phyloP scores from a whole-genome alignment of 2,797 vertebrate genomes.

The Rhynchonycteris naso region DNA sequence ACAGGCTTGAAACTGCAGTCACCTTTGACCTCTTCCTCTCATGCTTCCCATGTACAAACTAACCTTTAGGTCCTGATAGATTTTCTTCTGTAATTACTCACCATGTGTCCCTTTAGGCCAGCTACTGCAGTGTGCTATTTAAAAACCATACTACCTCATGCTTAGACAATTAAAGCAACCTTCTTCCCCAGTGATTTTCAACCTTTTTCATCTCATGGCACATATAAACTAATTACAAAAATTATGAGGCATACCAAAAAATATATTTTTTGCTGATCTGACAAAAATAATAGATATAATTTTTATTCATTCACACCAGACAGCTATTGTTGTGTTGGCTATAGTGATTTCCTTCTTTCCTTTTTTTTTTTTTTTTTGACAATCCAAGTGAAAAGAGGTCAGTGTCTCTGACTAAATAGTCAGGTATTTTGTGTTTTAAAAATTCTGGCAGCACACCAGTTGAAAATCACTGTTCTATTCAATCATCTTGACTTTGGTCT shows the following conservation, averaged over 20 bases:
- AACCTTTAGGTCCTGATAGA: constrained; percentile 45
- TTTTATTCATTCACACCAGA: not conserved
- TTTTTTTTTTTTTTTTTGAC: not conserved
- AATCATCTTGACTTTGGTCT: not conserved
- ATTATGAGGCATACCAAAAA: not conserved
- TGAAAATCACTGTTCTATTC: not conserved
- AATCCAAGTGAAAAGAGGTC: not conserved
- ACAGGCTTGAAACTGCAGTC: constrained; percentile 38
- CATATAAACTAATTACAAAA: not conserved
- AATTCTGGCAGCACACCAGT: not conserved
- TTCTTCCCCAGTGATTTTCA: not conserved
- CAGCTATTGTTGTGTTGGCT: not conserved
- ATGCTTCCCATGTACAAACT: not conserved
- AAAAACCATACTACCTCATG: not conserved
- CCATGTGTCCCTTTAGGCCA: not conserved
- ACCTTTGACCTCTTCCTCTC: constrained; percentile 47
- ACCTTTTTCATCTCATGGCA: not conserved
- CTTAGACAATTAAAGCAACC: not conserved
- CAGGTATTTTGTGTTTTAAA: not conserved
- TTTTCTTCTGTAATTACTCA: constrained; percentile 45
- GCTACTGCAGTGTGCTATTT: not conserved
- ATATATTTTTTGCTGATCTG: not conserved
- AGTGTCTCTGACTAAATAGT: not conserved
- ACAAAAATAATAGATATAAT: not conserved
- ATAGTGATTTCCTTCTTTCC: not conserved